A percentile compares a stretch with the other conserved stretches of the same genome.
These are phyloP conservation scores for Phocoena phocoena DNA, from an alignment of 2,113 vertebrate genomes.

Conservation along the genomic window DNA sequence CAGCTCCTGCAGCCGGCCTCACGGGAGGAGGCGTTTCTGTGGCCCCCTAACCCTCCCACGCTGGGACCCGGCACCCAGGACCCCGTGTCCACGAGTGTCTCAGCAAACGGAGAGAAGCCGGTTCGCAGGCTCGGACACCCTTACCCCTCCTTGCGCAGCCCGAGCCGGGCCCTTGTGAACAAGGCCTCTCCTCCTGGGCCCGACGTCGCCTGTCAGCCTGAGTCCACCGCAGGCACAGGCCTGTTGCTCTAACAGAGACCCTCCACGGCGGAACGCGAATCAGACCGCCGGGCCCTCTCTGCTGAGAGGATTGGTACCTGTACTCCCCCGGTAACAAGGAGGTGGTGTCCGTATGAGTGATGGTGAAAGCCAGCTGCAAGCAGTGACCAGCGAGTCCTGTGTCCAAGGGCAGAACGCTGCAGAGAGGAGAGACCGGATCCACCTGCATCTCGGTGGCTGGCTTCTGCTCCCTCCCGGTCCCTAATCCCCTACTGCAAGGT, in stretches of 20 bases:
- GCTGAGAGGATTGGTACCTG: rapidly evolving
- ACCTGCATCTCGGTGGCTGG: rapidly evolving
- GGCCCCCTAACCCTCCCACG: rapidly evolving
- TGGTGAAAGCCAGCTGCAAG: too few relatives aligned
- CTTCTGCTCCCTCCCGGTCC: not conserved
- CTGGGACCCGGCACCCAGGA: not conserved
- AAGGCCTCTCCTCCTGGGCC: not conserved
- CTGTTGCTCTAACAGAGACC: rapidly evolving
- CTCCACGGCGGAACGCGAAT: not conserved
- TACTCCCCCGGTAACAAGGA: not conserved
- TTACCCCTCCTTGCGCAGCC: not conserved
- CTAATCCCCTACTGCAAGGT: not conserved
- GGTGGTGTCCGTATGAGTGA: rapidly evolving
- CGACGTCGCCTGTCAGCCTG: rapidly evolving
- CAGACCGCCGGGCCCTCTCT: not conserved
- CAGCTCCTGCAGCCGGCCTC: not conserved
- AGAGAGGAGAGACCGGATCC: not conserved
- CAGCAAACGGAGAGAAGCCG: not conserved
- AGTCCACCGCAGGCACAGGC: not conserved
- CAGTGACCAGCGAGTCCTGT: rapidly evolving
- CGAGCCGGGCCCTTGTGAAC: rapidly evolving
- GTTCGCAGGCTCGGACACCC: not conserved
- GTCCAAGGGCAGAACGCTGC: not conserved
- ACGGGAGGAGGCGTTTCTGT: not conserved
- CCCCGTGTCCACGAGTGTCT: rapidly evolving